Evolutionary conservation across 2,113 vertebrate species (phyloP).

Genomic region (Speoplatyrhinus poulsoni): DNA sequence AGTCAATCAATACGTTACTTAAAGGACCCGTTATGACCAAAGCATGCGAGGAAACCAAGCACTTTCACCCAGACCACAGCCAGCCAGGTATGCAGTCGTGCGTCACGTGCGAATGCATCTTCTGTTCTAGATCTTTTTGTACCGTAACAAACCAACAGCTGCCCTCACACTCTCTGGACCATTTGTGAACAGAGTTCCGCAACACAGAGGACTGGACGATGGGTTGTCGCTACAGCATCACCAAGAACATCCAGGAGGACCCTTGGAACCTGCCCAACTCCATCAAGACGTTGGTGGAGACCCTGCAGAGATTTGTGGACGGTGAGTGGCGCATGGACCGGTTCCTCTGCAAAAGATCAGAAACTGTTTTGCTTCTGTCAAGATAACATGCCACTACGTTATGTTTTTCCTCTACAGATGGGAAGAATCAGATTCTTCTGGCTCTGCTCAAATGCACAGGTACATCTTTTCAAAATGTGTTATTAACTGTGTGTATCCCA

Average conservation of each 20-base stretch:
- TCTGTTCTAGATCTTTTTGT: background rate
- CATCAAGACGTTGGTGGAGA: constrained; percentile 92
- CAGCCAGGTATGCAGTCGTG: constrained; percentile 82
- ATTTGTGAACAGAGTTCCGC: constrained; percentile 84
- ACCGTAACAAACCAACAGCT: background rate
- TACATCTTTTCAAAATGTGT: constrained; percentile 60
- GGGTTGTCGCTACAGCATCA: constrained; percentile 85
- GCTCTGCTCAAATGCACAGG: constrained; percentile 97
- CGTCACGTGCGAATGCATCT: background rate
- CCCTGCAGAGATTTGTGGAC: constrained; percentile 91
- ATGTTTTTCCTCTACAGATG: constrained; percentile 80
- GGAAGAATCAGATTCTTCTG: constrained; percentile 95
- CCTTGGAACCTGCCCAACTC: constrained; percentile 95
- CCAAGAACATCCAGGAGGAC: constrained; percentile 96
- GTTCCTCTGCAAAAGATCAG: background rate
- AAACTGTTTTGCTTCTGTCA: background rate
- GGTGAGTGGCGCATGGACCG: constrained; percentile 72
- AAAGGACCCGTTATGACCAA: constrained; percentile 90
- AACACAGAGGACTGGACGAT: constrained; percentile 91
- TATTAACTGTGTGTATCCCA: background rate
- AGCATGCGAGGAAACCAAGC: constrained; percentile 94
- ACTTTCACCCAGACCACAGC: constrained; percentile 93
- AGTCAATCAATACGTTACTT: constrained; percentile 90
- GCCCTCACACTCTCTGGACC: constrained; percentile 8
- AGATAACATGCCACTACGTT: constrained; percentile 6